Percentiles rank a stretch among this genome's conserved stretches.
phyloP scores from a whole-genome alignment of 1,140 invertebrate species.

The Archegozetes longisetosus region DNA sequence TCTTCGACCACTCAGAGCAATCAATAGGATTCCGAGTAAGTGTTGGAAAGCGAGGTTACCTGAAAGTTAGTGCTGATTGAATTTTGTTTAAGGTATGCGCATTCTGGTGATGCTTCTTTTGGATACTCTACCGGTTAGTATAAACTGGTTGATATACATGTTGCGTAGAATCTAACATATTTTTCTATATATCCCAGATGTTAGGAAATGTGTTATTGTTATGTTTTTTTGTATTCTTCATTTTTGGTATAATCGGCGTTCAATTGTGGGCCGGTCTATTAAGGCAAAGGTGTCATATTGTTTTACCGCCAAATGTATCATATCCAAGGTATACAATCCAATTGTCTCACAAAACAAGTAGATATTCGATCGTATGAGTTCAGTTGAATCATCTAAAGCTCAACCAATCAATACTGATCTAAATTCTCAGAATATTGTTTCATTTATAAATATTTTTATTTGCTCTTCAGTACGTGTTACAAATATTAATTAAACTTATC shows the following conservation, averaged over 20 bases:
- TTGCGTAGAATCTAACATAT: background rate
- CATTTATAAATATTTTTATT: too few species aligned
- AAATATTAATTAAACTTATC: too few species aligned
- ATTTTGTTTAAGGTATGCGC: conserved; percentile 64
- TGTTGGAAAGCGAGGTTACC: background rate
- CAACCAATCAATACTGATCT: too few species aligned
- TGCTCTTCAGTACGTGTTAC: too few species aligned
- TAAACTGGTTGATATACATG: background rate
- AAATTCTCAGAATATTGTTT: too few species aligned
- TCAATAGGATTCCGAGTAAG: conserved; percentile 98
- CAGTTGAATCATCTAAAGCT: too few species aligned
- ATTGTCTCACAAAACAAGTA: too few species aligned
- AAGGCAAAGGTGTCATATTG: conserved; percentile 74
- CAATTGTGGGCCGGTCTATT: conserved; percentile 97
- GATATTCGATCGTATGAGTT: too few species aligned
- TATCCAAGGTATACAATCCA: conserved; percentile 17
- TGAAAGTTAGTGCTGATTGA: background rate
- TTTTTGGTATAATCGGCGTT: conserved; percentile 98
- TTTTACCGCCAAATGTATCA: conserved; percentile 27
- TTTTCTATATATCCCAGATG: conserved; percentile 41
- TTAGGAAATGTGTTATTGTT: conserved; percentile 92
- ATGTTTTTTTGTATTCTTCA: conserved; percentile 99
- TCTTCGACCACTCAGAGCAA: conserved; percentile 80
- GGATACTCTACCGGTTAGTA: conserved; percentile 65
- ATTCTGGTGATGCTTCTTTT: conserved; percentile 96